Base-by-base conservation (phyloP, 2,113 vertebrate genomes). In the Thamnaconus septentrionalis region DNA sequence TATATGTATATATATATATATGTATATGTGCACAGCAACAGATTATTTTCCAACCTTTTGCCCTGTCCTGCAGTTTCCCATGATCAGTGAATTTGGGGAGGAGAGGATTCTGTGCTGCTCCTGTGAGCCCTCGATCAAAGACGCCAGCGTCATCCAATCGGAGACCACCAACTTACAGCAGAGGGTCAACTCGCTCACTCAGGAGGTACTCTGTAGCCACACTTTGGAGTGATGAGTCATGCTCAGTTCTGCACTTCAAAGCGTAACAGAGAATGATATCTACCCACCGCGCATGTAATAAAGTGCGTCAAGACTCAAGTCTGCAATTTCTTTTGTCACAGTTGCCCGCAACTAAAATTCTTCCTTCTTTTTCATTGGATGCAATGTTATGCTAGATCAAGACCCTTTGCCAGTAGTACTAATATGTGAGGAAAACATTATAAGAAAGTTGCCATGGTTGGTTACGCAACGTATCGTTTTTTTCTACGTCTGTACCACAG, bases 131-230 rank as follows among this genome's bases (percentile, higher is more conserved):
- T 61, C 78, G 41, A 41, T 77, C 42, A 92, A 94, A 72, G 94
- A 94, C 51, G 82, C 88, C 39, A 92, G 93, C 40, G 84, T 93
- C 63, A 88, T 95, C 72, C 92, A 94, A 76, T 93, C 91, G 4
- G 93, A 96, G 80, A 93, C 93, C 76, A 92, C 89, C 46, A 93
- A 91, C 56, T 89, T 94, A 41, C 93, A 94, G 79, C 93, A 94
- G 62, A 92, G 80, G 77, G 84, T 96, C 88, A 94, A 94, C 85
- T 92, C 92, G 60, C 93, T 96, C 81, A 92, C 93, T 71, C 93
- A 93, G 5, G 94, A 95, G 93, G 94, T 96, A 81, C 11, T 10
- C 3, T 46, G 4, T 9, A 11, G 48, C 48, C n/a, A 10, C 47
- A 7, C 8, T 9, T 7, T 9, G 47, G 8, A 11, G 8, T 4